Base-by-base conservation (phyloP, 2,888 invertebrate genomes). In the Melipona bicolor region DNA sequence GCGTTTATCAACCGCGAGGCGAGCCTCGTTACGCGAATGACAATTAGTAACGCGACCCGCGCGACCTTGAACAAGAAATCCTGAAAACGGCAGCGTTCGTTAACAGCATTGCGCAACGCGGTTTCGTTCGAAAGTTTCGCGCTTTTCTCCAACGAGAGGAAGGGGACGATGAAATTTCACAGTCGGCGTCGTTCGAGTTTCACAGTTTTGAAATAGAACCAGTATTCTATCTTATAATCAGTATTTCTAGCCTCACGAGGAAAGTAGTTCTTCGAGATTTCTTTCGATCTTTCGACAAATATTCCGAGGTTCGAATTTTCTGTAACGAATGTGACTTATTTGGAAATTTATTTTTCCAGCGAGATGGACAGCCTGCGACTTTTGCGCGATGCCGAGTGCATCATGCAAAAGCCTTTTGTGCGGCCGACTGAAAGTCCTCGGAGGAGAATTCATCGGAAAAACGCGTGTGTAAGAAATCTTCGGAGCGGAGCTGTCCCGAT, bases 371-470 rank as follows among this genome's bases (percentile, higher is more conserved):
- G n/a, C 3, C 15, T 5, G 3, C n/a, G 56, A 56, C n/a, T n/a
- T 13, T 21, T 56, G 4, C n/a, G n/a, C 21, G 21, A 43, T 9
- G 43, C 3, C 3, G 56, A 3, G 64, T 4, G 27, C 2, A 21
- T 3, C 27, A 65, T 36, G n/a, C 21, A 65, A 61, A 75, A 50
- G 50, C 50, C 62, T 50, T 59, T 70, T 32, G 32, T 19, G 36
- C 15, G 49, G 4, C 19, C 4, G 32, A 27, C 50, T 64, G 21
- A 27, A 49, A 80, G 64, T 62, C n/a, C n/a, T 56, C 56, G 64
- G 1, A 59, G 54, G 81, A 59, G 81, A 32, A 81, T 81, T 74
- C 49, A 64, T 56, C n/a, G 15, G 69, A 67, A 74, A 81, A 72
- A 9, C 27, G 32, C 24, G 62, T n/a, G 71, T 52, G 36, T 27